Evolutionary conservation across 2,797 vertebrate genomes (phyloP), one percentile per base, ranked within the genome.

Genomic region (Sylvia borin): DNA sequence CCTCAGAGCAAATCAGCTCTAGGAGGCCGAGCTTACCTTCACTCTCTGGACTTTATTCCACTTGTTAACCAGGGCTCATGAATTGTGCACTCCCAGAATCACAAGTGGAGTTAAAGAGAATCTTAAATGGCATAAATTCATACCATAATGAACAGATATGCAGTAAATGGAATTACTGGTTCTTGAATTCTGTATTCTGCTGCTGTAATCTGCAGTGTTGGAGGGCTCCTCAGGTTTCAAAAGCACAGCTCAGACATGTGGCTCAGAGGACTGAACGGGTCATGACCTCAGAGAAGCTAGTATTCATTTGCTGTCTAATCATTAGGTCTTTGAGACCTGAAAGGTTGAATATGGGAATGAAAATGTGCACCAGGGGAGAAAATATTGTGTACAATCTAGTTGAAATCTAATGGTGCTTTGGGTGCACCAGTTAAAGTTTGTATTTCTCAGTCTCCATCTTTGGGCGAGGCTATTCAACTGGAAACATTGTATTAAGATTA

Each of bases 271-370:
- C 19, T 62, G 31, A 85, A 36, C 0, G 1, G 31, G 32, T 75
- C 50, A 16, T 27, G 57, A 77, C 57, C 45, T 87, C 67, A 83
- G 38, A 77, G 34, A 61, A 38, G 34, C 65, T 85, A 16, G 5
- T 68, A 53, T 85, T 94, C 40, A 43, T n/a, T 85, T 75, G 65
- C 38, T 93, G 16, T 76, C 40, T 47, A 84, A 92, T 83, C 20
- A 68, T 77, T 67, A 71, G 26, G 48, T 68, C 54, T 93, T 71
- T 85, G 78, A 68, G 54, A 83, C 5, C 16, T 40, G 25, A 22
- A 66, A 92, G 32, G 53, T 40, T 57, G 80, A 79, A 61, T 36
- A 38, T 16, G 3, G 17, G 22, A 61, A 53, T 57, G 50, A 91
- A 94, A 89, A 86, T 55, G 29, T 64, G 15, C 25, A 68, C 11